These are phyloP conservation scores for Diadumene lineata DNA, from an alignment of 92 coral and sea anemone species.

Conservation along the genomic window DNA sequence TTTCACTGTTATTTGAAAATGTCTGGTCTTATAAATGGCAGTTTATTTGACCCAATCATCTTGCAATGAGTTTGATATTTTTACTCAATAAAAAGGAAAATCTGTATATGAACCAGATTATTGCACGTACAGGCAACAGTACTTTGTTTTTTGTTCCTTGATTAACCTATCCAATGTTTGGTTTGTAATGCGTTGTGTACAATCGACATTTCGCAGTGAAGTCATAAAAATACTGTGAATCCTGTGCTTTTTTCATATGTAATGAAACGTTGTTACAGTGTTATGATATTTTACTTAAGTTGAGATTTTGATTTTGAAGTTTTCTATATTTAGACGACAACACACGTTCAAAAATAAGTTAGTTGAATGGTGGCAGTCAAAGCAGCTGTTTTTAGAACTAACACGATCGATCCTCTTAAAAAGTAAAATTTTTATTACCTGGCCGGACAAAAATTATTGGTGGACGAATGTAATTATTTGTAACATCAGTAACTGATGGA, in stretches of 20 bases:
- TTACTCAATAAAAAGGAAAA: not conserved
- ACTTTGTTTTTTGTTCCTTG: slow-evolving; percentile 11
- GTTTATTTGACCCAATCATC: not conserved
- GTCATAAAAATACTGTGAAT: not conserved
- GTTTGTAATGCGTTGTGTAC: slow-evolving; percentile 22
- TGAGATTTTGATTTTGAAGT: slow-evolving; percentile 2
- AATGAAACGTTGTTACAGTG: not conserved
- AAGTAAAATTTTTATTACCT: not conserved
- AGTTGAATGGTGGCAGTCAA: slow-evolving; percentile 2
- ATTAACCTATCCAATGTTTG: slow-evolving; percentile 20
- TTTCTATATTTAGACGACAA: slow-evolving; percentile 5
- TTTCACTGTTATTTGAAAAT: slow-evolving; percentile 30
- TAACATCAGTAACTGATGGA: not conserved
- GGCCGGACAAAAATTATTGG: not conserved
- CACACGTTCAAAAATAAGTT: not conserved
- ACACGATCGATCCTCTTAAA: not conserved
- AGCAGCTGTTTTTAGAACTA: not conserved
- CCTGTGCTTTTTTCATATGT: not conserved
- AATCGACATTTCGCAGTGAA: not conserved
- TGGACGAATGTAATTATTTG: not conserved
- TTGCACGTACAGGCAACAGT: slow-evolving; percentile 20
- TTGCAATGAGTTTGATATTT: not conserved
- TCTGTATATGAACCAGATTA: not conserved
- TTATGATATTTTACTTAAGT: not conserved
- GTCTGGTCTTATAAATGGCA: slow-evolving; percentile 37